Conservation (phyloP, 2,797 vertebrate genomes). For the Hemitrygon akajei region DNA sequence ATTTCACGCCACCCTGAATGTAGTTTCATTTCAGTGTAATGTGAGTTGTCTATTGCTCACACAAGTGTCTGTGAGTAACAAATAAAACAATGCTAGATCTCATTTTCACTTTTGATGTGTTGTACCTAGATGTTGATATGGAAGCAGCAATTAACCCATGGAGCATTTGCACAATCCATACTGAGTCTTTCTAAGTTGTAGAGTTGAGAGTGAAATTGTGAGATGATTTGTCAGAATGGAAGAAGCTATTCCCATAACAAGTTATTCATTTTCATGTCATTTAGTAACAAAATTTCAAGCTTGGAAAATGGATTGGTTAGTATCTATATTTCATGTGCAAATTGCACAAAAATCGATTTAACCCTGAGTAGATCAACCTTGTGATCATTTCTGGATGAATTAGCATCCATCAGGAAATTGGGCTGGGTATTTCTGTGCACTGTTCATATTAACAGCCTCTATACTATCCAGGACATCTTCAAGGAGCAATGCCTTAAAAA, state of each 20-base stretch:
- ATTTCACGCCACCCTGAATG: background rate
- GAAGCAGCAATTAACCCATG: background rate
- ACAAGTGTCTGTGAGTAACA: background rate
- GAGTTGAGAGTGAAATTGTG: background rate
- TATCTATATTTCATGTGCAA: too few relatives aligned
- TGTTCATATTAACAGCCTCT: too few relatives aligned
- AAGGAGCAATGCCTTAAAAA: too few relatives aligned
- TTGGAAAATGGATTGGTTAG: too few relatives aligned
- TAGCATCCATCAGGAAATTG: too few relatives aligned
- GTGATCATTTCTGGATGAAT: too few relatives aligned
- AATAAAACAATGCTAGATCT: background rate
- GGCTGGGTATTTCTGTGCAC: too few relatives aligned
- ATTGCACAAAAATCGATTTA: too few relatives aligned
- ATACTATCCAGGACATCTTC: too few relatives aligned
- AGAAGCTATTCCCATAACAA: background rate
- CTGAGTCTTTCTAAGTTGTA: background rate
- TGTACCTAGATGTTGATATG: background rate
- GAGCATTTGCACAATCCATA: background rate
- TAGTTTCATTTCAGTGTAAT: background rate
- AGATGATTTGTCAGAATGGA: background rate
- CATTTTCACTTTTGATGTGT: background rate
- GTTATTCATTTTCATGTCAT: background rate
- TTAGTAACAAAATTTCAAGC: background rate
- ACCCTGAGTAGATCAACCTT: too few relatives aligned
- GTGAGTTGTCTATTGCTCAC: background rate